Conservation (phyloP, 2,113 vertebrate genomes). For the Chionis minor region DNA sequence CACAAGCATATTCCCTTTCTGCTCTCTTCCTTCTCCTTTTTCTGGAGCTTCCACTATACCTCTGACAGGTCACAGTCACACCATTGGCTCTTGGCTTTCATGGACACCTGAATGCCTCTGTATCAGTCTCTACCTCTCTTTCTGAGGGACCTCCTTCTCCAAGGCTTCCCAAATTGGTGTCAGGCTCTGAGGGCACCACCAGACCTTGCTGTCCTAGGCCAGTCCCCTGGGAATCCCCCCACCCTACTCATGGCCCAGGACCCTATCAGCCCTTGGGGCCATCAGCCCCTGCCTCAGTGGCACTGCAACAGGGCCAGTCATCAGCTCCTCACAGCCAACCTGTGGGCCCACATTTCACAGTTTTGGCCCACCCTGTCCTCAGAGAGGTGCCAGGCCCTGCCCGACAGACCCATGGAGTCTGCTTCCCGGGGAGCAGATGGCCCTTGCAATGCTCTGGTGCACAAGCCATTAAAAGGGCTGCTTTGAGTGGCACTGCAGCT, state of each 20-base stretch:
- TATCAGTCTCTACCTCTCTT: background rate
- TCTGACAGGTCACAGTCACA: background rate
- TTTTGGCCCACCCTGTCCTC: background rate
- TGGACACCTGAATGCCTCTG: background rate
- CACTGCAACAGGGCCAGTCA: background rate
- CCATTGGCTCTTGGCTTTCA: background rate
- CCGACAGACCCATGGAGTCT: background rate
- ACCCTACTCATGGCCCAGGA: background rate
- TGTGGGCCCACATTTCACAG: background rate
- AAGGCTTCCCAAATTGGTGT: background rate
- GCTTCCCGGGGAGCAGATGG: background rate
- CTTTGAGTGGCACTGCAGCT: background rate
- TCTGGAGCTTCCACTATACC: background rate
- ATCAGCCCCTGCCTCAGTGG: background rate
- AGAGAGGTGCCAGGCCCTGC: background rate
- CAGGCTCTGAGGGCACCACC: background rate
- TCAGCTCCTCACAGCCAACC: background rate
- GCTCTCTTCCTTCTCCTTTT: background rate
- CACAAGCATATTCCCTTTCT: background rate
- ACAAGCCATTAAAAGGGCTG: background rate
- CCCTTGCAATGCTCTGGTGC: background rate
- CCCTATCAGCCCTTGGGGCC: background rate
- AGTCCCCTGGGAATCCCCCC: rapidly evolving
- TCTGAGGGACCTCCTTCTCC: background rate
- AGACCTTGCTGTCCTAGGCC: background rate